phyloP scores from a whole-genome alignment of 2,113 vertebrate genomes.

The Meleagris gallopavo region DNA sequence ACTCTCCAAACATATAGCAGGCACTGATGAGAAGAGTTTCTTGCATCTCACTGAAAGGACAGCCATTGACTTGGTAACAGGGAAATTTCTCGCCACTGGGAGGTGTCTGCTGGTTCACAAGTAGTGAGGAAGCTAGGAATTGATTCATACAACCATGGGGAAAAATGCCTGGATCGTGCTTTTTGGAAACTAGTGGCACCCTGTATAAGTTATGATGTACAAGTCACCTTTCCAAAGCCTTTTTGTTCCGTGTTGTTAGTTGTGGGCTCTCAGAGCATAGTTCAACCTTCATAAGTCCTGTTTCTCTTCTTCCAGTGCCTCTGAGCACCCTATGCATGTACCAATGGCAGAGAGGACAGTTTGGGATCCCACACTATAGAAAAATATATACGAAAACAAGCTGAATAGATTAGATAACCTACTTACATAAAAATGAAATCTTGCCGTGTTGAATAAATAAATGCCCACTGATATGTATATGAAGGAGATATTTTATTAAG shows the following conservation, averaged over 20 bases:
- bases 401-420: background rate
- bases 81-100: rapidly evolving
- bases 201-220: background rate
- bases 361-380: background rate
- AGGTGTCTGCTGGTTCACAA: background rate
- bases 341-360: background rate
- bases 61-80: background rate
- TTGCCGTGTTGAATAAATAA: background rate
- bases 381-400: background rate
- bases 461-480: background rate
- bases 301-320: background rate
- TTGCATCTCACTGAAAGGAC: background rate
- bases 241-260: background rate
- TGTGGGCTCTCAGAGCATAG: background rate
- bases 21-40: background rate
- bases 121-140: background rate
- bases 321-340: background rate
- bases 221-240: background rate
- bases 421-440: background rate
- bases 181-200: background rate
- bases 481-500: background rate
- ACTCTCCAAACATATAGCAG: background rate
- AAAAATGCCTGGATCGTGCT: background rate
- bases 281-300: background rate
- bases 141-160: background rate